Evolutionary conservation across 2,888 invertebrate species (phyloP).

Genomic region (Sphinx pinastri): DNA sequence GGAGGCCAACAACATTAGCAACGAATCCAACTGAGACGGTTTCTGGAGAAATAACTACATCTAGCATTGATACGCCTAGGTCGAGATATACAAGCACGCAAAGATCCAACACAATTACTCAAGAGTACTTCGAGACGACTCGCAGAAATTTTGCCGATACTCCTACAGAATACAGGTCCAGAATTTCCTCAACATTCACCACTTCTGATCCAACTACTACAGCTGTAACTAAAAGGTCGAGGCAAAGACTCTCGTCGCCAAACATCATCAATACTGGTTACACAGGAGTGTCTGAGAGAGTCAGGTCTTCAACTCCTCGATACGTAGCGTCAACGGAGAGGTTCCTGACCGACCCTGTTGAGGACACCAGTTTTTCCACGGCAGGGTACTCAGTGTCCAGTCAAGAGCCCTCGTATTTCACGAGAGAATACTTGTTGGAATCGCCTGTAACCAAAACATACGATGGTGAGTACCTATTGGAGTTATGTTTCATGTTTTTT

Average conservation of each 20-base stretch:
- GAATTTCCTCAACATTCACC: background rate
- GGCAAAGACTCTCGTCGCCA: conserved; percentile 34
- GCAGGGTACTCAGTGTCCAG: conserved; percentile 57
- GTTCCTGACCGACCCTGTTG: conserved; percentile 32
- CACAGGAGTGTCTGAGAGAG: conserved; percentile 35
- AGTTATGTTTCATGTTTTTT: background rate
- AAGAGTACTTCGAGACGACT: conserved; percentile 30
- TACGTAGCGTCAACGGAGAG: conserved; percentile 29
- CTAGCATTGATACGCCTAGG: conserved; percentile 31
- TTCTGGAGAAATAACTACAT: conserved; percentile 33
- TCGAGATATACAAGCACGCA: conserved; percentile 35
- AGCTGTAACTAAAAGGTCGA: background rate
- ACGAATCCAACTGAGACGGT: conserved; percentile 34
- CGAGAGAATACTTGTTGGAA: conserved; percentile 75
- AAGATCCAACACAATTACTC: conserved; percentile 20
- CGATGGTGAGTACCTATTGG: conserved; percentile 63
- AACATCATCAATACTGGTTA: conserved; percentile 40
- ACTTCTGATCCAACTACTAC: conserved; percentile 21
- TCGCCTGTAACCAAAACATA: conserved; percentile 76
- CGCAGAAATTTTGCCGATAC: conserved; percentile 11
- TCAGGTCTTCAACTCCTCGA: conserved; percentile 25
- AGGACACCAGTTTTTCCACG: conserved; percentile 46
- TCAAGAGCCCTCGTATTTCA: conserved; percentile 71
- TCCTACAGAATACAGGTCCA: conserved; percentile 9
- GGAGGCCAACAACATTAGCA: conserved; percentile 29